Base-by-base conservation (phyloP, 2,888 invertebrate genomes). In the Quadriops clusia region DNA sequence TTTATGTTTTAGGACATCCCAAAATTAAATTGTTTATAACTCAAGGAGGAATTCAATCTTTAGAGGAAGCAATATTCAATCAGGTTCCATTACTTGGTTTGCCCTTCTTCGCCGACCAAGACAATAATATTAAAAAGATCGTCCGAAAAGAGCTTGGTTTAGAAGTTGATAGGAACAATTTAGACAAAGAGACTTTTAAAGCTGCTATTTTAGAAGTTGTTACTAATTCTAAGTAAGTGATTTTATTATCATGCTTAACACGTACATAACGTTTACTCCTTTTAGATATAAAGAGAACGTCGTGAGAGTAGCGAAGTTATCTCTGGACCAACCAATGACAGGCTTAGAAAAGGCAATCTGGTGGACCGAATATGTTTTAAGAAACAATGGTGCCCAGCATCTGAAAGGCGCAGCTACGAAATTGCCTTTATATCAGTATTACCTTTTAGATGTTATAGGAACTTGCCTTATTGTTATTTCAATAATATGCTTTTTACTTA, bases 11-110 rank as follows among this genome's bases (percentile, higher is more conserved):
- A 42, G 42, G 38, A 22, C 42, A 42, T 25, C 21, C 25, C n/a
- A 42, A 42, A 24, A 18, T 40, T 2, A 42, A 39, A 26, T 18
- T 39, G 4, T 42, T 42, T 20, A 39, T 42, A 6, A 37, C 36
- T 5, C 40, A 42, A 31, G 30, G 38, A 6, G 42, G 42, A 6
- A 17, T 42, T n/a, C 40, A 40, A 34, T 42, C 42, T 4, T 17
- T 39, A 3, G 42, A 42, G 23, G 42, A 42, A 30, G 27, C 39
- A 3, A 16, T 42, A 6, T 36, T 32, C 9, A 12, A 25, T 12
- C 27, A 38, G 17, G 35, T 36, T 3, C 42, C 42, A 10, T 17
- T 42, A 9, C 13, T 42, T 4, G 36, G 31, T 2, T 13, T 42
- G 8, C 40, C 40, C 11, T 38, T 35, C 16, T 32, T 38, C 13